A percentile compares a stretch with the other conserved stretches of the same genome.
phyloP scores from a whole-genome alignment of 2,888 invertebrate species.

The Hymenopus coronatus region DNA sequence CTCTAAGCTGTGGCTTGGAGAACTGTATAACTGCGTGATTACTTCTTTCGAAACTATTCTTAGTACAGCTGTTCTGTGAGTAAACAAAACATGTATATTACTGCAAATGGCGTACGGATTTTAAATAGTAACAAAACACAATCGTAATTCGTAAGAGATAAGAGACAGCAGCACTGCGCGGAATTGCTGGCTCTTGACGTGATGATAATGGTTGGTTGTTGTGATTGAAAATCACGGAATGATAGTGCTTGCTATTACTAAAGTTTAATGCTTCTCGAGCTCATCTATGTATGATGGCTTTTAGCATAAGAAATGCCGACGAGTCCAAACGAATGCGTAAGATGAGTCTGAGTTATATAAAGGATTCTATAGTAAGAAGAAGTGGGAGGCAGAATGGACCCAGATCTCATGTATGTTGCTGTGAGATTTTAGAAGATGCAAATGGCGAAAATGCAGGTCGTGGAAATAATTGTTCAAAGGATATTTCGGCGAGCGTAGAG shows the following conservation, averaged over 20 bases:
- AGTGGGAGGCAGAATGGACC: slow-evolving; percentile 31
- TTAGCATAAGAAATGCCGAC: slow-evolving; percentile 22
- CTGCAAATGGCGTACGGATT: background rate
- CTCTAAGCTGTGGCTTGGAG: too few species aligned
- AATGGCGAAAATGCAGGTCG: slow-evolving; percentile 30
- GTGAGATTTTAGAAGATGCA: slow-evolving; percentile 32
- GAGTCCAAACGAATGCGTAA: slow-evolving; percentile 32
- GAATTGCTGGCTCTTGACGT: background rate
- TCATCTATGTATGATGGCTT: slow-evolving; percentile 22
- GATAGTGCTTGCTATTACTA: background rate
- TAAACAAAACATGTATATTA: background rate
- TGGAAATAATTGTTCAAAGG: slow-evolving; percentile 12
- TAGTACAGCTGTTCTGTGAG: too few species aligned
- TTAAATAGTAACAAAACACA: background rate
- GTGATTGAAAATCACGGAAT: background rate
- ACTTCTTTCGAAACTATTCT: too few species aligned
- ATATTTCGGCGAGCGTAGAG: slow-evolving; percentile 10
- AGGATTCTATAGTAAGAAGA: slow-evolving; percentile 32
- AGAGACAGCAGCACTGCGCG: background rate
- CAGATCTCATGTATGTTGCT: slow-evolving; percentile 29
- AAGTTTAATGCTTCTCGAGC: background rate
- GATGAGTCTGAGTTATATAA: slow-evolving; percentile 33
- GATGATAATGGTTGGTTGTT: background rate
- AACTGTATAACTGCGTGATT: too few species aligned
- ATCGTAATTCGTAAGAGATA: background rate